A percentile compares a stretch with the other conserved stretches of the same genome.
Conservation (phyloP, 2,797 vertebrate species). For the Paratrypauchen microcephalus region DNA sequence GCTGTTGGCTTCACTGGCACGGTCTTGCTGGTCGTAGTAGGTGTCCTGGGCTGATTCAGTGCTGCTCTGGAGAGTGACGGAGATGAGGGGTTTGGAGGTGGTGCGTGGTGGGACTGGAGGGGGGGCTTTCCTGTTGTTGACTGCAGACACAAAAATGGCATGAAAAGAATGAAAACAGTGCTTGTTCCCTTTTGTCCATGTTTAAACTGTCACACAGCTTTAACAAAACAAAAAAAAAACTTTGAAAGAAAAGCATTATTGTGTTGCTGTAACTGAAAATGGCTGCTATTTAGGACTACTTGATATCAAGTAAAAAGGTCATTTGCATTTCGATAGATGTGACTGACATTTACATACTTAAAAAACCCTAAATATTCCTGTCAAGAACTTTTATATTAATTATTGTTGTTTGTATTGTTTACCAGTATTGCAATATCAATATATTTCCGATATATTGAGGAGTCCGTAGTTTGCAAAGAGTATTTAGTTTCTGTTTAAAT, state of each 20-base stretch:
- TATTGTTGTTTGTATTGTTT: no score
- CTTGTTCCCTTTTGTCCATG: not conserved
- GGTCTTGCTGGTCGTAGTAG: constrained; percentile 94
- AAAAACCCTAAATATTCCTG: no score
- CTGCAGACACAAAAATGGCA: constrained; percentile 55
- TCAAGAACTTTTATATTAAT: no score
- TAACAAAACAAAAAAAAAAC: not conserved
- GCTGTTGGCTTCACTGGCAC: constrained; percentile 92
- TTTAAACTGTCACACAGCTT: not conserved
- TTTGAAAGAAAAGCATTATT: not conserved
- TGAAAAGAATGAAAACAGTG: constrained; percentile 1
- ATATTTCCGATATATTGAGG: no score
- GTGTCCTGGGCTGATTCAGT: constrained; percentile 98
- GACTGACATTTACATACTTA: no score
- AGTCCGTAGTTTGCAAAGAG: not conserved
- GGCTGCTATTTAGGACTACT: not conserved
- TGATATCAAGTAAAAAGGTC: no score
- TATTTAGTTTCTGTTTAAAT: not conserved
- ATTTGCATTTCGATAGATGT: no score
- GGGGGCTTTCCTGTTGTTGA: constrained; percentile 87
- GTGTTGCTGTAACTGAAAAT: not conserved
- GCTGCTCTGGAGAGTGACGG: constrained; percentile 98
- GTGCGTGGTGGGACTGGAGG: constrained; percentile 94
- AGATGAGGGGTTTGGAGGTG: constrained; percentile 95
- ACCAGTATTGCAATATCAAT: no score